Percentiles rank a stretch among this genome's conserved stretches.
Evolutionary conservation across 2,113 vertebrate species (phyloP).

Genomic region (Cariama cristata): DNA sequence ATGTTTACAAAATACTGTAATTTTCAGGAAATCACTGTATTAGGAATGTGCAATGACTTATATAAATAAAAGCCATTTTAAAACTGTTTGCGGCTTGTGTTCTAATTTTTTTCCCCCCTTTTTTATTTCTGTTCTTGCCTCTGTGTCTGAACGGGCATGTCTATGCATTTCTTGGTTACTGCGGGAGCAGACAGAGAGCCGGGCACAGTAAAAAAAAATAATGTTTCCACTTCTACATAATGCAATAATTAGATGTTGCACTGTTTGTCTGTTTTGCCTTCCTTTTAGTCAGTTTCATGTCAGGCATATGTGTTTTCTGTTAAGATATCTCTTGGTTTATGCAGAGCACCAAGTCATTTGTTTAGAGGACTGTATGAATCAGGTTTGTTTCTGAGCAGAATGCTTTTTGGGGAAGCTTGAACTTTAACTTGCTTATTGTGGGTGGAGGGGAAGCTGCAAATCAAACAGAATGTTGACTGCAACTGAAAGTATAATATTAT

Average conservation of each 20-base stretch:
- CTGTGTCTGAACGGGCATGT: conserved; percentile 86
- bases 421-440: background rate
- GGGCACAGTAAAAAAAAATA: conserved; percentile 92
- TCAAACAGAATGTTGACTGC: background rate
- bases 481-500: background rate
- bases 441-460: background rate
- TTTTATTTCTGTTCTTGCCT: conserved; percentile 87
- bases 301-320: background rate
- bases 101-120: conserved; percentile 86
- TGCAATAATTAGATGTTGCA: background rate
- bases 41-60: conserved; percentile 88
- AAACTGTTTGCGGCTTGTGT: conserved; percentile 84
- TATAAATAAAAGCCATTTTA: conserved; percentile 89
- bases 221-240: background rate
- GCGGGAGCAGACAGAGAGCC: conserved; percentile 92
- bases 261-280: background rate
- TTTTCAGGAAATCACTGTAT: conserved; percentile 87
- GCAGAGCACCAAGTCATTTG: background rate
- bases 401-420: background rate
- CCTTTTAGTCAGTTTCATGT: background rate
- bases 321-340: background rate
- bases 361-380: background rate
- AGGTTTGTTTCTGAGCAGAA: background rate
- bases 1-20: conserved; percentile 86
- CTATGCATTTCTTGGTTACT: conserved; percentile 86